Evolutionary conservation across 2,113 vertebrate genomes (phyloP).

Genomic region (Peucedramus taeniatus): DNA sequence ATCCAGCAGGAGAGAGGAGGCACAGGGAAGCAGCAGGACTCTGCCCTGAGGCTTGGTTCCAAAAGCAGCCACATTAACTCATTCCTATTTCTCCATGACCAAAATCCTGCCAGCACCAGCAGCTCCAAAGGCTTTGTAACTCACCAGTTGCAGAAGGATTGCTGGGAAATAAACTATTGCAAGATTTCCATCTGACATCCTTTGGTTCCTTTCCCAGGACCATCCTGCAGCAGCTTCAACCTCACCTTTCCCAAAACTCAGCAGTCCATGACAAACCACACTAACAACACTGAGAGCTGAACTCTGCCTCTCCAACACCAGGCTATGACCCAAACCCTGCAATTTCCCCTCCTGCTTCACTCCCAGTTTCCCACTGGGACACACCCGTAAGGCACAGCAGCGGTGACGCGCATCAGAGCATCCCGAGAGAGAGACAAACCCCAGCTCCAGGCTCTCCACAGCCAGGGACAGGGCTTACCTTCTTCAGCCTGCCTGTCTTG

Average conservation of each 20-base stretch:
- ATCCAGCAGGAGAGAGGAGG: background rate
- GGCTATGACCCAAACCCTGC: background rate
- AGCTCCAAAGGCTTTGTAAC: background rate
- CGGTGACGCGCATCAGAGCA: rapidly evolving
- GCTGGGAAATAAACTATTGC: background rate
- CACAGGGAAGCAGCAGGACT: background rate
- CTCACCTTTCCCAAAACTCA: background rate
- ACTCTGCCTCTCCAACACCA: background rate
- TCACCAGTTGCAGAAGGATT: background rate
- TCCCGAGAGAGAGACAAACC: background rate
- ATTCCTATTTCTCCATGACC: background rate
- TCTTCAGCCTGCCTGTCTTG: conserved; percentile 92
- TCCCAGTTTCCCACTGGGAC: background rate
- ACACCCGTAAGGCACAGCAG: rapidly evolving
- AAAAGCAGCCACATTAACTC: conserved; percentile 44
- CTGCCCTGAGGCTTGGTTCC: conserved; percentile 22
- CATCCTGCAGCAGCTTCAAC: background rate
- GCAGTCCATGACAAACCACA: background rate
- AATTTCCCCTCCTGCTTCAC: background rate
- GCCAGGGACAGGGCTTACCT: conserved; percentile 73
- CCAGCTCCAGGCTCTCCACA: background rate
- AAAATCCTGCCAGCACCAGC: background rate
- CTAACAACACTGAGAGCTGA: background rate
- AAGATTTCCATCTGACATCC: background rate
- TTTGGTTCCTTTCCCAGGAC: background rate